A percentile compares a stretch with the other conserved stretches of the same genome.
Conservation (phyloP, 2,797 vertebrate genomes). For the Miichthys miiuy region DNA sequence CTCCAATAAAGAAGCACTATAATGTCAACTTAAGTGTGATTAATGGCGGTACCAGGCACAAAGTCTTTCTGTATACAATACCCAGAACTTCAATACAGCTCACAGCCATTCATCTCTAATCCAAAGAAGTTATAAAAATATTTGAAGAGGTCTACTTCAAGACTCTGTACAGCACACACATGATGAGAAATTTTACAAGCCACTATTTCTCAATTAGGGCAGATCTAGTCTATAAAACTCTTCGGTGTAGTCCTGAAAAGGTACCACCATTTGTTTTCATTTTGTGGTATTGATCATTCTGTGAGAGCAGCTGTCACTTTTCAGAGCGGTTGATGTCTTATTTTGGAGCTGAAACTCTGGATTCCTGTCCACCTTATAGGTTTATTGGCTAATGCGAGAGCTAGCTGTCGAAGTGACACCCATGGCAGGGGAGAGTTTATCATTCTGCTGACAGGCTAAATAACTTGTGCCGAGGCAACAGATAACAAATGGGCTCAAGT, state of each 20-base stretch:
- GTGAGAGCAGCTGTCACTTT: conserved; percentile 47
- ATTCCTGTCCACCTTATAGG: conserved; percentile 59
- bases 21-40: conserved; percentile 80
- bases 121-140: conserved; percentile 58
- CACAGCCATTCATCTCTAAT: conserved; percentile 49
- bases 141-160: conserved; percentile 33
- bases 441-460: conserved; percentile 86
- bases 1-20: conserved; percentile 74
- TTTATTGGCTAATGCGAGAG: conserved; percentile 73
- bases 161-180: background rate
- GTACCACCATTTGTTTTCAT: conserved; percentile 49
- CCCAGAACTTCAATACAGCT: conserved; percentile 57
- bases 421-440: conserved; percentile 80
- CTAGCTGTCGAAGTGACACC: conserved; percentile 73
- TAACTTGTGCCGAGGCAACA: conserved; percentile 82
- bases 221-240: conserved; percentile 32
- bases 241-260: conserved; percentile 6
- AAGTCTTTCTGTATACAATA: conserved; percentile 71
- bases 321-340: conserved; percentile 52
- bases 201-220: conserved; percentile 16
- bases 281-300: conserved; percentile 56
- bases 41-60: conserved; percentile 68
- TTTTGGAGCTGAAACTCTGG: conserved; percentile 61
- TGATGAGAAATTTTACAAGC: conserved; percentile 14
- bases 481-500: conserved; percentile 85